Evolutionary conservation across 2,888 invertebrate species (phyloP), one percentile per base, ranked within the genome.

Genomic region (Acronicta leporina): DNA sequence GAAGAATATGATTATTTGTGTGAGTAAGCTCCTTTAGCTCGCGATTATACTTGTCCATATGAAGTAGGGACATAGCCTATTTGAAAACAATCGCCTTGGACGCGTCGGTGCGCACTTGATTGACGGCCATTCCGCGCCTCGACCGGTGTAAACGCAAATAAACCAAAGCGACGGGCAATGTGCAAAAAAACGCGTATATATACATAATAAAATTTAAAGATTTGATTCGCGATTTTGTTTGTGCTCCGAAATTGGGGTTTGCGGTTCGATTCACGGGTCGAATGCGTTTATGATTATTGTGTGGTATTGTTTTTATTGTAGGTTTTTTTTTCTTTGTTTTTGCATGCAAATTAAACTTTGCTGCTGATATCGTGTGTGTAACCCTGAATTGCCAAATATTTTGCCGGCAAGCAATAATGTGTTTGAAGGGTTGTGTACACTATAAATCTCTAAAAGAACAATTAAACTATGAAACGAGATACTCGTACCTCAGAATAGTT

Each of bases 11-110:
- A 4, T 20, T 20, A 20, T 20, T 33, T 33, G n/a, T 2, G 38
- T 81, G 69, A 64, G 20, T 6, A 74, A 11, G 1, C 42, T 35
- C 58, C 82, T 49, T 81, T 61, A 64, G 5, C 1, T 33, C 57
- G 59, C 61, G 81, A 86, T 88, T 86, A 88, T 87, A 74, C 87
- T 66, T 61, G 69, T 61, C 83, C 82, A 79, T 86, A 81, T 62
- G 65, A 63, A 79, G 83, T 64, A 60, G 73, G 61, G 69, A 69
- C 70, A 77, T 63, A 61, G 64, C 62, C 76, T 77, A 87, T 88
- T 89, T 87, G 87, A 86, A 87, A 86, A 89, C 89, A 89, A 89
- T 89, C 88, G 88, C 11, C 30, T 43, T 53, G 49, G 70, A 68
- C 75, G 75, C 69, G 62, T 48, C 79, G 64, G 67, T 70, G 72